These are phyloP conservation scores for Diabrotica undecimpunctata DNA, from an alignment of 1,140 invertebrate genomes.

Conservation along the genomic window DNA sequence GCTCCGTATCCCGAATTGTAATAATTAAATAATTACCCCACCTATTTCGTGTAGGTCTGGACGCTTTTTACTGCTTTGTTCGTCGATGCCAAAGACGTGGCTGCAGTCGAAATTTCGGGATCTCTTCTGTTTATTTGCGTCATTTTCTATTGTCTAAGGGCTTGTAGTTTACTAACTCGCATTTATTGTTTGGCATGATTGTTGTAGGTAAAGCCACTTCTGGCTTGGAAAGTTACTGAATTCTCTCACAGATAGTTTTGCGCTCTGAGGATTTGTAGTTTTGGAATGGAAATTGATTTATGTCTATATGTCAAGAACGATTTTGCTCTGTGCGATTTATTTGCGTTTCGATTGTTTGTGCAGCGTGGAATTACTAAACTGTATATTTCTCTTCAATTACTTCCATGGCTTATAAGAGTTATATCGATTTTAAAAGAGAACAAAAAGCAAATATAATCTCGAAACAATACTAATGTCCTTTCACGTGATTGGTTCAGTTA, in stretches of 20 bases:
- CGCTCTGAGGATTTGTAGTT: neutral
- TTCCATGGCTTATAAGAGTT: too few species aligned
- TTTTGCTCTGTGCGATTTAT: neutral
- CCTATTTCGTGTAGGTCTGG: constrained; percentile 13
- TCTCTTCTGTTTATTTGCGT: constrained; percentile 3
- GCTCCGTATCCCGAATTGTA: neutral
- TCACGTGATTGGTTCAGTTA: too few species aligned
- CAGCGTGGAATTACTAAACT: too few species aligned
- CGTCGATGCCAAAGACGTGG: constrained; percentile 4
- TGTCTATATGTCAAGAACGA: neutral
- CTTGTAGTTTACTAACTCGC: constrained; percentile 9
- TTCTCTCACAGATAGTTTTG: neutral
- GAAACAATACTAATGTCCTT: too few species aligned
- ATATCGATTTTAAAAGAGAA: too few species aligned
- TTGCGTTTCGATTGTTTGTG: too few species aligned
- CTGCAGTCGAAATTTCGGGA: constrained; percentile 8
- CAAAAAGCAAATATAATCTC: too few species aligned
- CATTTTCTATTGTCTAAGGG: constrained; percentile 15
- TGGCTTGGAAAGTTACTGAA: constrained; percentile 1
- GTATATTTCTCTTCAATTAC: too few species aligned
- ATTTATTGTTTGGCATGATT: constrained; percentile 9
- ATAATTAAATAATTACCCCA: constrained; percentile 19
- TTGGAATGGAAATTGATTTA: neutral
- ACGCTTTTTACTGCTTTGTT: constrained; percentile 16
- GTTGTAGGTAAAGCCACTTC: neutral